A percentile compares a stretch with the other conserved stretches of the same genome.
Evolutionary conservation across 1,140 invertebrate genomes (phyloP).

Genomic region (Drosophila athabasca): DNA sequence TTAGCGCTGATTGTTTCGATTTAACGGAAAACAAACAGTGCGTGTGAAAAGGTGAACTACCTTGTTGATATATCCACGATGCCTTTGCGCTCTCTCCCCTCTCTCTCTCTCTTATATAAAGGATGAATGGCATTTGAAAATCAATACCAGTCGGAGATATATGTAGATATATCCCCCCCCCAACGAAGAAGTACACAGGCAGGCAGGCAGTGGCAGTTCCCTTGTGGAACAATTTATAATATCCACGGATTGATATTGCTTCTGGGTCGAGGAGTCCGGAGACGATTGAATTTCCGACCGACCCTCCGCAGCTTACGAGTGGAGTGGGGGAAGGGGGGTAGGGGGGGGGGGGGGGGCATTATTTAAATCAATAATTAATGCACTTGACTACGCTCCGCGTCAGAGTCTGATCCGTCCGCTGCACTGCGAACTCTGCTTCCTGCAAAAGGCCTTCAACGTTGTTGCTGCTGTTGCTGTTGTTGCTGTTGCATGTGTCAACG

Average conservation of each 20-base stretch:
- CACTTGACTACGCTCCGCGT: slow-evolving; percentile 11
- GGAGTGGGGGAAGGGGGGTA: no score
- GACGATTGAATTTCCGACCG: not conserved
- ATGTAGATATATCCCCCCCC: no score
- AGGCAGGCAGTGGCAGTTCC: no score
- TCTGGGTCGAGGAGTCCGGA: not conserved
- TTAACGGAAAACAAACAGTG: slow-evolving; percentile 48
- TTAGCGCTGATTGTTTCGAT: slow-evolving; percentile 74
- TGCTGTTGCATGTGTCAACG: slow-evolving; percentile 31
- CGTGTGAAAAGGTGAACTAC: slow-evolving; percentile 19
- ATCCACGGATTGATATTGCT: no score
- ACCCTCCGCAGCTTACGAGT: not conserved
- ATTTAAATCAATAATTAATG: slow-evolving; percentile 31
- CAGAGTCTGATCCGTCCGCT: not conserved
- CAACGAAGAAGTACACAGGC: no score
- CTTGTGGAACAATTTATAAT: not conserved
- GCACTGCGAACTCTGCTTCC: slow-evolving; percentile 2
- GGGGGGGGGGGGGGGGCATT: slow-evolving; percentile 3
- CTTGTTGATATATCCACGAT: not conserved
- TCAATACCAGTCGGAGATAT: no score
- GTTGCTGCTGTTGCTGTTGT: no score
- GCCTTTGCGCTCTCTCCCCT: no score
- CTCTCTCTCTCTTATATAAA: no score
- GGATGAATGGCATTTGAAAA: not conserved
- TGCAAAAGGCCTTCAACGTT: not conserved